These are phyloP conservation scores for Oreocharis arfaki DNA, from an alignment of 2,113 vertebrate genomes.

Conservation along the genomic window DNA sequence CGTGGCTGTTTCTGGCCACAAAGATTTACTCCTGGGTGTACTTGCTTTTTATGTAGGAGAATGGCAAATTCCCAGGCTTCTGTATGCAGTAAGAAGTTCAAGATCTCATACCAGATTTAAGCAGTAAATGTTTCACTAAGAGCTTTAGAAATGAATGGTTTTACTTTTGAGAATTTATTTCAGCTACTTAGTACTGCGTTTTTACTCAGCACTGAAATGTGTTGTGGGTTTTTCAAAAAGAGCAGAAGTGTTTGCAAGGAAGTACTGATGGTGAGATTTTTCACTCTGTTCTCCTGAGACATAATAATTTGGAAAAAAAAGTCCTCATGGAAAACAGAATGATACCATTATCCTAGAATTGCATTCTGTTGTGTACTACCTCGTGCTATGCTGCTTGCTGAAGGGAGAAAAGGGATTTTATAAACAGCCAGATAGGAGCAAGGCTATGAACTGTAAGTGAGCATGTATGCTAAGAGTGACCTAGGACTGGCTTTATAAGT, in stretches of 20 bases:
- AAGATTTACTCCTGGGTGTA: conserved; percentile 15
- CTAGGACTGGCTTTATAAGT: not conserved
- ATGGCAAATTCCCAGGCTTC: not conserved
- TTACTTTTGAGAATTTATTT: conserved; percentile 4
- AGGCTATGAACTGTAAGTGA: not conserved
- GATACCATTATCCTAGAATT: not conserved
- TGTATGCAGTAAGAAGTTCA: not conserved
- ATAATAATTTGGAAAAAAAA: not conserved
- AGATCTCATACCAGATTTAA: not conserved
- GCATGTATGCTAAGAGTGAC: not conserved
- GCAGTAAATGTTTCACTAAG: not conserved
- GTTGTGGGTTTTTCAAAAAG: not conserved
- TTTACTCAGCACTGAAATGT: not conserved
- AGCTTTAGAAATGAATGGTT: not conserved
- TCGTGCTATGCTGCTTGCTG: not conserved
- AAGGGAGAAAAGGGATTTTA: not conserved
- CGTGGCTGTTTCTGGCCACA: conserved; percentile 26
- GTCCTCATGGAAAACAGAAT: not conserved
- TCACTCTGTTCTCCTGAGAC: not conserved
- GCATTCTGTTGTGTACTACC: not conserved
- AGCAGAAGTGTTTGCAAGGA: not conserved
- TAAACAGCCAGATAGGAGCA: not conserved
- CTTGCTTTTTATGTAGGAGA: conserved; percentile 12
- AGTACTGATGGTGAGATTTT: not conserved
- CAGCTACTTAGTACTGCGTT: not conserved